Base-by-base conservation (phyloP, 1,140 invertebrate genomes). In the Aphaenogaster ashmeadi region DNA sequence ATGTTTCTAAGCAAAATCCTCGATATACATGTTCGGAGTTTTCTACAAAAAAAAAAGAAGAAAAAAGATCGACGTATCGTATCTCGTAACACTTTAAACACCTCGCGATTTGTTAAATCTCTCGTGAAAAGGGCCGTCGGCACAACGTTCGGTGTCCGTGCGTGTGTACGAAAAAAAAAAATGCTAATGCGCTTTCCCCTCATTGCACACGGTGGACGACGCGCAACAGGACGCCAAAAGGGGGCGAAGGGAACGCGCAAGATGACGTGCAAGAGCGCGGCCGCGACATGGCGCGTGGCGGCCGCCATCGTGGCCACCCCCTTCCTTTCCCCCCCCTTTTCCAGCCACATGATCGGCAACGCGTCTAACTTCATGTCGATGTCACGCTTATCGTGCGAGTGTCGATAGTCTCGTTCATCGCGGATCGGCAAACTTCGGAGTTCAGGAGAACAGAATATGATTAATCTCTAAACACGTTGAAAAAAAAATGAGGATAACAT, bases 141-240 rank as follows among this genome's bases (percentile, higher is more conserved):
- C 67, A n/a, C 27, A 38, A 8, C 11, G 38, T 60, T 27, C 27
- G 15, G 21, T 27, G 52, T 27, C n/a, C 13, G 71, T 33, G 38
- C n/a, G 2, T 15, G 21, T 21, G 54, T 38, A 27, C 7, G 13
- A 38, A 36, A 60, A 56, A 58, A 52, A 50, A 56, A 71, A 56
- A 71, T 56, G 79, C 8, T 81, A 81, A 81, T 56, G 21, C 64
- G 50, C 47, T 81, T 56, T 71, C 50, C 64, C 64, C 38, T 71
- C 36, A 18, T 60, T 44, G 64, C 78, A 9, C 13, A 7, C n/a
- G 15, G 11, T 60, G 21, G 47, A 81, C 47, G 78, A 69, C 36
- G 78, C 33, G 36, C 47, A 67, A 83, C 52, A 44, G 66, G 47
- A 58, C 15, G 52, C n/a, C 41, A 41, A 44, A 67, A 54, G 64